Percentiles rank a stretch among this genome's conserved stretches.
Evolutionary conservation across 2,797 vertebrate genomes (phyloP).

Genomic region (Bradypus variegatus): DNA sequence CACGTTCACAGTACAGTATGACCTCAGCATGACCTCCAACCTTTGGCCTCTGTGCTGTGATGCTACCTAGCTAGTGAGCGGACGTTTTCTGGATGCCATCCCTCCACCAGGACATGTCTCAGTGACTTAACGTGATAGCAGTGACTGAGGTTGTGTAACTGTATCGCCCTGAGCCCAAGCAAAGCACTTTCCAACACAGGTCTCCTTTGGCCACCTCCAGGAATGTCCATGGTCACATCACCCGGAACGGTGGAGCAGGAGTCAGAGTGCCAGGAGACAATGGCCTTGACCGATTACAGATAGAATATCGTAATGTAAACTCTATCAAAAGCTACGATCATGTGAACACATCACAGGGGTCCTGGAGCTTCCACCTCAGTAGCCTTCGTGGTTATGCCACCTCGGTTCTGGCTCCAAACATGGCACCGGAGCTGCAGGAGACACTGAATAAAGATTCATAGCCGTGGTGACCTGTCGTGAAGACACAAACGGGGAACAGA

Average conservation of each 20-base stretch:
- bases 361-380: not conserved
- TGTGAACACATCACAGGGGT: accelerated
- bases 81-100: not conserved
- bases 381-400: not conserved
- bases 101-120: not conserved
- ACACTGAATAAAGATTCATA: not conserved
- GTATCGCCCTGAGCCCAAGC: not conserved
- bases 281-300: not conserved
- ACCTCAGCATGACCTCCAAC: too few species aligned
- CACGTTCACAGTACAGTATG: too few species aligned
- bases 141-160: not conserved
- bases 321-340: not conserved
- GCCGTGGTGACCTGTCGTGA: accelerated
- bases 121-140: not conserved
- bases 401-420: not conserved
- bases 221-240: not conserved
- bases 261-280: not conserved
- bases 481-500: not conserved
- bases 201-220: not conserved
- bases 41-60: not conserved
- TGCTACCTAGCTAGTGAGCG: not conserved
- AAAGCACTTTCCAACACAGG: too few species aligned
- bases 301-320: not conserved
- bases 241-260: not conserved
- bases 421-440: not conserved